phyloP scores from a whole-genome alignment of 2,113 vertebrate species.

The Acrocephalus kingi region DNA sequence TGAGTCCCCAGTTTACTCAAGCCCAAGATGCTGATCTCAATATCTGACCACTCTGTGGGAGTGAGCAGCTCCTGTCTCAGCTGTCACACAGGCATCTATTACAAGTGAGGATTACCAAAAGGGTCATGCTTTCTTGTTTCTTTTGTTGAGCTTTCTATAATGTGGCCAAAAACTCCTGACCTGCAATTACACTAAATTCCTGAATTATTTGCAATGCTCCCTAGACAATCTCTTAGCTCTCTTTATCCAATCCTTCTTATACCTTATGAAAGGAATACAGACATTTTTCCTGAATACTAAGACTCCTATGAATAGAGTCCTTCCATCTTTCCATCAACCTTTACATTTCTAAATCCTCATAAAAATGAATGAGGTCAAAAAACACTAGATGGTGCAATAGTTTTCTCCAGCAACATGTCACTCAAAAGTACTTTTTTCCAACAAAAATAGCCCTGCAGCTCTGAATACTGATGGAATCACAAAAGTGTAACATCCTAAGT shows the following conservation, averaged over 20 bases:
- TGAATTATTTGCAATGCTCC: background rate
- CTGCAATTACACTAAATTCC: background rate
- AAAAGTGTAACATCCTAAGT: background rate
- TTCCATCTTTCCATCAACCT: background rate
- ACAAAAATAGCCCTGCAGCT: background rate
- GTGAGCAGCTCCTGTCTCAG: background rate
- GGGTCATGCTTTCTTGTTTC: background rate
- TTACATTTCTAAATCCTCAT: background rate
- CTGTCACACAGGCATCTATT: background rate
- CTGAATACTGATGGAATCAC: background rate
- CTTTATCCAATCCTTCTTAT: background rate
- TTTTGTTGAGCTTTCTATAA: background rate
- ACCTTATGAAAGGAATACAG: background rate
- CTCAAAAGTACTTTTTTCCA: background rate
- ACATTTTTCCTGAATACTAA: background rate
- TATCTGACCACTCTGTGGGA: background rate
- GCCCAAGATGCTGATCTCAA: background rate
- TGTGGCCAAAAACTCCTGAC: background rate
- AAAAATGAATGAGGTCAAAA: slow-evolving; percentile 5
- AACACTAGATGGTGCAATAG: background rate
- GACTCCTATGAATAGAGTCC: background rate
- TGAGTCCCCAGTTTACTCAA: background rate
- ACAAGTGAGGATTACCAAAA: background rate
- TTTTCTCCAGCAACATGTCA: background rate
- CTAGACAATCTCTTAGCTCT: background rate